Conservation (phyloP, 64 coral and sea anemone genomes). For the Pocillopora verrucosa region DNA sequence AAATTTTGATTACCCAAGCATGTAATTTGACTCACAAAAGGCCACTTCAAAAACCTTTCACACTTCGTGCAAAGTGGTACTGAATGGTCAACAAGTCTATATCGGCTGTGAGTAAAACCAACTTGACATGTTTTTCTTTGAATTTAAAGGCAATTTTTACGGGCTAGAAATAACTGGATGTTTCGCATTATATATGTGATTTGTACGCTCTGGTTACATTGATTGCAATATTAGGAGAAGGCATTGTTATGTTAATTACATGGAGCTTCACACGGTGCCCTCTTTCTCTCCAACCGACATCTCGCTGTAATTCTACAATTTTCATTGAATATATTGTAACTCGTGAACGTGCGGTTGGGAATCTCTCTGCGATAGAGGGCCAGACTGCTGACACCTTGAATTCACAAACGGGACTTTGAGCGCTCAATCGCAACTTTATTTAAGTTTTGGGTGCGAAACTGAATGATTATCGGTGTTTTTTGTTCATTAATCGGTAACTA, state of each 20-base stretch:
- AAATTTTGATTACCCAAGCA: no score
- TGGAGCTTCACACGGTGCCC: background rate
- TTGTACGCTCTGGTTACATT: conserved; percentile 22
- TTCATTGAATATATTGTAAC: background rate
- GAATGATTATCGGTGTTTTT: background rate
- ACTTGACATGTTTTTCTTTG: background rate
- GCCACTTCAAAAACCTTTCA: no score
- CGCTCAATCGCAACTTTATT: background rate
- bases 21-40: no score
- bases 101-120: background rate
- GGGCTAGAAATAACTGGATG: background rate
- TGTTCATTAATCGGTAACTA: background rate
- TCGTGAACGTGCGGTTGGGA: no score
- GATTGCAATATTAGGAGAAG: background rate
- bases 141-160: background rate
- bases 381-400: no score
- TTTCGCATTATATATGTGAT: background rate
- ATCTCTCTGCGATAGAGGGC: no score
- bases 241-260: background rate
- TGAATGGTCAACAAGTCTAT: no score
- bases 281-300: conserved; percentile 8
- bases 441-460: background rate
- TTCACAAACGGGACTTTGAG: no score
- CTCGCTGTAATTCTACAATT: background rate
- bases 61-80: no score